Evolutionary conservation across 1,140 invertebrate genomes (phyloP).

Genomic region (Anastatus disparis): DNA sequence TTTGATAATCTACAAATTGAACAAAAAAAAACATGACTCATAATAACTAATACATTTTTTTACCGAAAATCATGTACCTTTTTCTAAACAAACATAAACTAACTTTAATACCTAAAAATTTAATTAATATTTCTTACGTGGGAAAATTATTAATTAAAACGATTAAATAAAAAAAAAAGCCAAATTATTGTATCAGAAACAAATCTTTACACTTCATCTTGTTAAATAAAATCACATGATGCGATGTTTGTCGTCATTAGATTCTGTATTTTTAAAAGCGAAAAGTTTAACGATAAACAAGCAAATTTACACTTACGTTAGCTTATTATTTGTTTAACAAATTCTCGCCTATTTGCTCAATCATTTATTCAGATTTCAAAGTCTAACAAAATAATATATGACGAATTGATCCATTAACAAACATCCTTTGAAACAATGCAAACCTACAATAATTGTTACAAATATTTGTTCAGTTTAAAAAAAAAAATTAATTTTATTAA

Average conservation of each 20-base stretch:
- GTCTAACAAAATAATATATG: not conserved
- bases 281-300: not conserved
- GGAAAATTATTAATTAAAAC: too few relatives aligned
- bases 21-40: too few relatives aligned
- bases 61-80: too few relatives aligned
- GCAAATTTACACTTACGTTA: constrained; percentile 5
- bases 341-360: constrained; percentile 1
- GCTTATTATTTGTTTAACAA: not conserved
- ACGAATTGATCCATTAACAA: not conserved
- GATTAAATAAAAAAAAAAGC: too few relatives aligned
- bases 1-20: too few relatives aligned
- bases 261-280: constrained; percentile 13
- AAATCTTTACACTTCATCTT: too few relatives aligned
- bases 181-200: too few relatives aligned
- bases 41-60: too few relatives aligned
- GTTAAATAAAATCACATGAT: constrained; percentile 23
- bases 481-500: not conserved
- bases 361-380: constrained; percentile 1
- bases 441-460: not conserved
- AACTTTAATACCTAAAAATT: too few relatives aligned
- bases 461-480: not conserved
- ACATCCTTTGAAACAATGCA: not conserved
- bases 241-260: not conserved
- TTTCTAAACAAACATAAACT: too few relatives aligned
- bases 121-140: too few relatives aligned